phyloP scores from a whole-genome alignment of 1,140 invertebrate species.

The Eciton burchellii region DNA sequence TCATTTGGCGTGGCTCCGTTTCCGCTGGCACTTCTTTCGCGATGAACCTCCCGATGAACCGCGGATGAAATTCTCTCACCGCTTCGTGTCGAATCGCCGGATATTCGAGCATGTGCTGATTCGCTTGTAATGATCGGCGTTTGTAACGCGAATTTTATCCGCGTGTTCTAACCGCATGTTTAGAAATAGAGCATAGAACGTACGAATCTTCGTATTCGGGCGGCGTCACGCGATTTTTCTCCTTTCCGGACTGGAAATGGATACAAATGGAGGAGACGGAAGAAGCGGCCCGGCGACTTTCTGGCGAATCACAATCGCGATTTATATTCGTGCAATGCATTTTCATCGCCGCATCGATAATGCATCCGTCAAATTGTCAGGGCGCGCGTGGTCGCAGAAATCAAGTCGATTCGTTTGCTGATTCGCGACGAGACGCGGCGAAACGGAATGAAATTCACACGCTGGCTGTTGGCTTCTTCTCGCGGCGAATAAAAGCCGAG shows the following conservation, averaged over 20 bases:
- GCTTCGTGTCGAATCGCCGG: too few species aligned
- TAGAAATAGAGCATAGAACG: constrained; percentile 46
- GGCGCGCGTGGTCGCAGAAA: constrained; percentile 31
- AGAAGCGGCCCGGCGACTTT: constrained; percentile 47
- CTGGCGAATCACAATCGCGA: constrained; percentile 52
- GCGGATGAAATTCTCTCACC: constrained; percentile 13
- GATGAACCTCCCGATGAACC: background rate
- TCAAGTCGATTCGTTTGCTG: constrained; percentile 46
- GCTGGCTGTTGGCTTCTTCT: constrained; percentile 3
- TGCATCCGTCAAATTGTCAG: constrained; percentile 58
- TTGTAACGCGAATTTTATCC: constrained; percentile 20
- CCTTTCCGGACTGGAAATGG: constrained; percentile 41
- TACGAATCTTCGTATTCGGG: constrained; percentile 43
- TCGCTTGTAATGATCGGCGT: background rate
- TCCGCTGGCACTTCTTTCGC: constrained; percentile 8
- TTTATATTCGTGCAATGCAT: constrained; percentile 57
- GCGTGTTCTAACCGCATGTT: constrained; percentile 13
- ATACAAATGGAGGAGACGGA: constrained; percentile 59
- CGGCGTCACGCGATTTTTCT: constrained; percentile 54
- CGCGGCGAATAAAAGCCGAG: constrained; percentile 9
- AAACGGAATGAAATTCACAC: constrained; percentile 43
- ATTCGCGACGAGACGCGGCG: constrained; percentile 16
- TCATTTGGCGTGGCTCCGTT: constrained; percentile 37
- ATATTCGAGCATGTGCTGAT: background rate
- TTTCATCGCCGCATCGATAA: constrained; percentile 59